phyloP scores from a whole-genome alignment of 2,888 invertebrate species.

The Cheilosia vulpina region DNA sequence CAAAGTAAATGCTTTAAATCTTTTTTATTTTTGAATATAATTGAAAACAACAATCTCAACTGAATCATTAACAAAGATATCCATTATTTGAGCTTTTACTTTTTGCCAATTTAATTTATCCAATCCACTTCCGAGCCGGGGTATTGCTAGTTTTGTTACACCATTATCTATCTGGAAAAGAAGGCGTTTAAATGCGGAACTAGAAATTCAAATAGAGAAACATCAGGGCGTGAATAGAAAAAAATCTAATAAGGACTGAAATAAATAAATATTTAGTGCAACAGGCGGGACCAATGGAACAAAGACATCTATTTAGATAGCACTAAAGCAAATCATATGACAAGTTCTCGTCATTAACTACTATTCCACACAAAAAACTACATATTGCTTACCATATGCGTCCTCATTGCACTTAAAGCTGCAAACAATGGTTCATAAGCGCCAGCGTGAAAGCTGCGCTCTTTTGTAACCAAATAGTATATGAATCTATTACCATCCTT shows the following conservation, averaged over 20 bases:
- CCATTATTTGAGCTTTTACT: conserved; percentile 85
- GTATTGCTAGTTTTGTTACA: conserved; percentile 86
- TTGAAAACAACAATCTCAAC: conserved; percentile 85
- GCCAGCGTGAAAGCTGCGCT: conserved; percentile 84
- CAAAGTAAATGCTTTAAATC: conserved; percentile 76
- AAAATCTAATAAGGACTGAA: no score
- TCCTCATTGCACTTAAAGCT: conserved; percentile 81
- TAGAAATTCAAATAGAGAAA: neutral
- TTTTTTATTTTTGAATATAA: conserved; percentile 77
- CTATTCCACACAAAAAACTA: neutral
- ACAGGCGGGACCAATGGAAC: no score
- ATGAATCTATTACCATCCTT: conserved; percentile 82
- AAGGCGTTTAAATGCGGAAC: neutral
- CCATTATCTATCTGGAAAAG: conserved; percentile 81
- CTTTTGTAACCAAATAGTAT: conserved; percentile 87
- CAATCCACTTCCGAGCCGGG: conserved; percentile 87
- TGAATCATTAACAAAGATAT: conserved; percentile 84
- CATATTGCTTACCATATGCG: conserved; percentile 80
- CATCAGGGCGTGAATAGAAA: neutral
- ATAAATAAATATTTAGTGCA: no score
- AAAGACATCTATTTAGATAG: neutral
- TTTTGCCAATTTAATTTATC: conserved; percentile 86
- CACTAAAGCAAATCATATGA: no score
- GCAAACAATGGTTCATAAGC: conserved; percentile 83
- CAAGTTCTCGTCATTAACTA: no score